Percentiles rank a stretch among this genome's conserved stretches.
Conservation (phyloP, 2,113 vertebrate genomes). For the Paralichthys olivaceus region DNA sequence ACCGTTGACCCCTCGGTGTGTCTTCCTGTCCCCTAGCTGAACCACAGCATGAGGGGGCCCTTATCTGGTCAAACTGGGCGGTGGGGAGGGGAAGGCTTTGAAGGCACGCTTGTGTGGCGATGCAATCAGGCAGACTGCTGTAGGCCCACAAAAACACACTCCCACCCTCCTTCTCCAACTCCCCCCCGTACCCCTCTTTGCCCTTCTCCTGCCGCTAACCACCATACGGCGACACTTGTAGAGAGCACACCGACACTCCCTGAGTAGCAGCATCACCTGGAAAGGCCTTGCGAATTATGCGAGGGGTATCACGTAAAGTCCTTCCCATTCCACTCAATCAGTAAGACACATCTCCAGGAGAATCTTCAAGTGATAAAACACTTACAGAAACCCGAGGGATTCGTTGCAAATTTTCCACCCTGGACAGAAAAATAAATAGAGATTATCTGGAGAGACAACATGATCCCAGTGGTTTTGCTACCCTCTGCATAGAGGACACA, state of each 20-base stretch:
- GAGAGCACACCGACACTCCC: slow-evolving; percentile 19
- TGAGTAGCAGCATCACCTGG: slow-evolving; percentile 23
- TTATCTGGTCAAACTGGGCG: slow-evolving; percentile 84
- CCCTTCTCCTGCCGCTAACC: slow-evolving; percentile 46
- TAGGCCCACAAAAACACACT: slow-evolving; percentile 45
- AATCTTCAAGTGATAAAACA: slow-evolving; percentile 75
- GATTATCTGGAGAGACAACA: slow-evolving; percentile 78
- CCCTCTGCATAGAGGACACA: slow-evolving; percentile 51
- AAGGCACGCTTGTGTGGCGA: slow-evolving; percentile 81
- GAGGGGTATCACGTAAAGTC: slow-evolving; percentile 58
- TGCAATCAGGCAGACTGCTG: slow-evolving; percentile 81
- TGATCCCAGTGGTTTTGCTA: slow-evolving; percentile 64
- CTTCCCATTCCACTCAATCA: slow-evolving; percentile 54
- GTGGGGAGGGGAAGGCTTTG: slow-evolving; percentile 79
- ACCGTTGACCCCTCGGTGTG: slow-evolving; percentile 75
- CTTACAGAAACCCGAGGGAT: slow-evolving; percentile 60
- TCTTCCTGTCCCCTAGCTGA: slow-evolving; percentile 83
- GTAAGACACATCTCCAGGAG: slow-evolving; percentile 53
- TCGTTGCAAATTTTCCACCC: slow-evolving; percentile 76
- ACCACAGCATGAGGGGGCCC: slow-evolving; percentile 74
- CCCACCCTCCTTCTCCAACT: slow-evolving; percentile 24
- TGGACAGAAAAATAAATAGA: slow-evolving; percentile 80
- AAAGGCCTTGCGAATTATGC: slow-evolving; percentile 44
- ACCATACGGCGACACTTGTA: slow-evolving; percentile 31
- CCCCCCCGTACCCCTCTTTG: slow-evolving; percentile 48